Conservation (phyloP, 2,797 vertebrate species). For the Phrynocephalus forsythii region DNA sequence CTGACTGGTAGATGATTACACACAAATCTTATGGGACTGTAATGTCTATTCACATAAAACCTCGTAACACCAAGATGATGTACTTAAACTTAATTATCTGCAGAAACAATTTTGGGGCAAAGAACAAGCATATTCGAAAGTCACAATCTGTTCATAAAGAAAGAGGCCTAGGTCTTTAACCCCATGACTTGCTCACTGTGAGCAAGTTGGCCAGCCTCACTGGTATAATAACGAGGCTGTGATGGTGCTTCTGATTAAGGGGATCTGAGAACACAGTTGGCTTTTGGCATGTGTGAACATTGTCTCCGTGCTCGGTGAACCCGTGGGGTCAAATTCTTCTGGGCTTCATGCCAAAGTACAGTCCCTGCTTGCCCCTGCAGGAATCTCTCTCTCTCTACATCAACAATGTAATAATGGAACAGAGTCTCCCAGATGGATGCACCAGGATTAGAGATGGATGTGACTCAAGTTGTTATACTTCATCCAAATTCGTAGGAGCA, state of each 20-base stretch:
- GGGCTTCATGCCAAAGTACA: constrained; percentile 63
- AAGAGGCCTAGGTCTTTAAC: constrained; percentile 23
- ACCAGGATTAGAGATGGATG: not conserved
- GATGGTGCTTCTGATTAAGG: constrained; percentile 52
- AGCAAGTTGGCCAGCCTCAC: constrained; percentile 28
- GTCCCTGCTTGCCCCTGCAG: constrained; percentile 38
- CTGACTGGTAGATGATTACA: not conserved
- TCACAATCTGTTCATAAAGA: constrained; percentile 2
- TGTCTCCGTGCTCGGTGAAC: constrained; percentile 43
- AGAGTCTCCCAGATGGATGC: not conserved
- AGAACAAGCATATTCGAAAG: constrained; percentile 7
- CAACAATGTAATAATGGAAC: not conserved
- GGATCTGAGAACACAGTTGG: constrained; percentile 38
- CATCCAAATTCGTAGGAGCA: too few relatives aligned
- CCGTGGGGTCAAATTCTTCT: constrained; percentile 52
- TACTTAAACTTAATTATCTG: constrained; percentile 14
- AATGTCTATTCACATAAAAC: not conserved
- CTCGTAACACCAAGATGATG: not conserved
- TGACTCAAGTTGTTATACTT: too few relatives aligned
- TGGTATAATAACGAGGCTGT: constrained; percentile 25
- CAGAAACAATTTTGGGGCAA: constrained; percentile 2
- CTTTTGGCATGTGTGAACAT: constrained; percentile 58
- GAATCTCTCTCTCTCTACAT: not conserved
- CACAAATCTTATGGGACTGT: not conserved
- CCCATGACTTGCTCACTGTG: not conserved